Evolutionary conservation across 2,888 invertebrate species (phyloP), one percentile per base, ranked within the genome.

Genomic region (Harpagoxenus sublaevis): DNA sequence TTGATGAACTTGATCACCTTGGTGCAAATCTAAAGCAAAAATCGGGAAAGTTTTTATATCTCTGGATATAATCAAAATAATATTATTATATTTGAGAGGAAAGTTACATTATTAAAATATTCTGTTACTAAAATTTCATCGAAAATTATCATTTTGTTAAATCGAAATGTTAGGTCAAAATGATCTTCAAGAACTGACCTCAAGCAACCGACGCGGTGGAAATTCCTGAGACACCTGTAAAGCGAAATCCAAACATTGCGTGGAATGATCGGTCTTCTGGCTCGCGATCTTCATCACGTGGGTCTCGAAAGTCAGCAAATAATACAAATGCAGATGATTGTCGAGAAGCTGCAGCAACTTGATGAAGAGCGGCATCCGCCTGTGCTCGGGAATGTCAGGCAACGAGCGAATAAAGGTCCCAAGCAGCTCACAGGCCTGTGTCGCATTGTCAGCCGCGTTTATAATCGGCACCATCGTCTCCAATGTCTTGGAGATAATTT

Each of bases 351-450:
- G 96, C n/a, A 99, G 95, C 2, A 99, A 95, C 91, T 98, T 97
- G 51, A 96, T 96, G 87, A 98, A 99, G 0, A 99, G 95, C 0
- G 98, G 97, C 81, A 97, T 95, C 81, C 99, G 96, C 65, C 99
- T 96, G 95, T 99, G 99, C 91, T 98, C 98, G 0, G 99, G 99
- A 23, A 99, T 98, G 95, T 99, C 98, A 0, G 98, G 96, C 65
- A 99, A 96, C 0, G 98, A 98, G 92, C 98, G 98, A 0, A 99
- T 98, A 94, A 99, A 99, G 66, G 99, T 98, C 66, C 98, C 96
- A 31, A 99, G 95, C 23, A 99, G 97, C 1, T 97, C 96, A 53
- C 97, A 96, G 0, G 97, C 96, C 9, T 94, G 93, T 6, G 95
- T 95, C 62, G 94, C 93, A 81, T 95, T 94, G 39, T 94, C 88